Percentiles rank a stretch among this genome's conserved stretches.
These are phyloP conservation scores for Metopia argyrocephala DNA, from an alignment of 2,888 invertebrate genomes.

Conservation along the genomic window DNA sequence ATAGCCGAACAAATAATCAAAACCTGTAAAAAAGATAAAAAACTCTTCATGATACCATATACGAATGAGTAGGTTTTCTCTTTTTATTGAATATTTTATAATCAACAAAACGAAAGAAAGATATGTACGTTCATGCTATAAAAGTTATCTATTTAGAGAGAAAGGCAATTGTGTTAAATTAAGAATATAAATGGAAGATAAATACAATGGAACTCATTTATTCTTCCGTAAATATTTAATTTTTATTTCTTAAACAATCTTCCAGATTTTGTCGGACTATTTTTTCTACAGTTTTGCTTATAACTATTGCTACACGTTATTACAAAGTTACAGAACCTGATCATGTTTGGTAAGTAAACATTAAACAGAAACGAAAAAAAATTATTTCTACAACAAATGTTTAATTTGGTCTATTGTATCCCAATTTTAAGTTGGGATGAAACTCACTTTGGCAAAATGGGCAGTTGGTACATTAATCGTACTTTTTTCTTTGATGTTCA, in stretches of 20 bases:
- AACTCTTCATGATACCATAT: conserved; percentile 6
- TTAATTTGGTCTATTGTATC: no score
- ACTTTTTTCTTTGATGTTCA: conserved; percentile 99
- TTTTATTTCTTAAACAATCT: neutral
- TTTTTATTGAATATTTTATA: neutral
- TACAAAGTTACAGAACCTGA: conserved; percentile 94
- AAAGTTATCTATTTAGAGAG: no score
- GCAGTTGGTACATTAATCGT: conserved; percentile 97
- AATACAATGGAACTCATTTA: no score
- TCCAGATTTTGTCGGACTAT: conserved; percentile 82
- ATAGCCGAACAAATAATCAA: neutral
- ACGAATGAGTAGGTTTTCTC: conserved; percentile 40
- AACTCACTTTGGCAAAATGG: conserved; percentile 99
- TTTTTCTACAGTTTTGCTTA: conserved; percentile 82
- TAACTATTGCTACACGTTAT: conserved; percentile 88
- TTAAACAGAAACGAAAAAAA: no score
- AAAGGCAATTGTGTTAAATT: no score
- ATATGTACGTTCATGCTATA: no score
- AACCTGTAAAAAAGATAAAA: neutral
- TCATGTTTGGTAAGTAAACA: conserved; percentile 94
- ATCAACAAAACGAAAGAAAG: conserved; percentile 28
- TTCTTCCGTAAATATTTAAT: no score
- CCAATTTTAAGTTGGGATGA: conserved; percentile 99
- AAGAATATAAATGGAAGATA: no score
- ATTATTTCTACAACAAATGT: no score